Evolutionary conservation across 2,888 invertebrate species (phyloP).

Genomic region (Stramonita haemastoma): DNA sequence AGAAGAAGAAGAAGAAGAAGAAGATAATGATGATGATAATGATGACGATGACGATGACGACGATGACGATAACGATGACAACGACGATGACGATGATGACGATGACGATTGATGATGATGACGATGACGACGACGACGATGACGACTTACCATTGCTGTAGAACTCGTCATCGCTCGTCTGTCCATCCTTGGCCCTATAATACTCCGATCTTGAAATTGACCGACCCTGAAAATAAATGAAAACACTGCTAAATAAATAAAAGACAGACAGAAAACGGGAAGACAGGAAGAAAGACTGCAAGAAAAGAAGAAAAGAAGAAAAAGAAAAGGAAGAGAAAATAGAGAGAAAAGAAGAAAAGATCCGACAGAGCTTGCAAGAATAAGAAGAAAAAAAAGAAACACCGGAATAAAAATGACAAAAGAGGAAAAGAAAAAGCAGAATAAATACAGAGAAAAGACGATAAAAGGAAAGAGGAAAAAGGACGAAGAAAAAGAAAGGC

Average conservation of each 20-base stretch:
- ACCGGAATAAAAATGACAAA: no score
- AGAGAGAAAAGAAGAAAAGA: no score
- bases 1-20: not conserved
- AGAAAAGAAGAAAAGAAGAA: no score
- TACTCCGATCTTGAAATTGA: conserved; percentile 93
- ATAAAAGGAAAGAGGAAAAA: no score
- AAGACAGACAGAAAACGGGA: conserved; percentile 24
- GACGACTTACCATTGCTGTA: conserved; percentile 87
- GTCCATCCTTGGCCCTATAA: conserved; percentile 89
- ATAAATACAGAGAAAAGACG: no score
- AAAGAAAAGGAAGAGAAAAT: no score
- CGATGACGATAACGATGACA: not conserved
- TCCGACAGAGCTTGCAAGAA: no score
- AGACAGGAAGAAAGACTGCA: not conserved
- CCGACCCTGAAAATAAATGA: conserved; percentile 66
- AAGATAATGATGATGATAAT: not conserved
- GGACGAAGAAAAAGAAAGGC: no score
- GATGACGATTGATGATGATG: conserved; percentile 8
- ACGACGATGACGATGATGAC: conserved; percentile 25
- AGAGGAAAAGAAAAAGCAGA: no score
- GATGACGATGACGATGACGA: not conserved
- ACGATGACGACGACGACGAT: not conserved
- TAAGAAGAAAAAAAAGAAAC: no score
- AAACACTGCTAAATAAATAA: not conserved
- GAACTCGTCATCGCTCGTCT: conserved; percentile 92